Base-by-base conservation (phyloP, 2,888 invertebrate genomes). In the Nephrotoma appendiculata region DNA sequence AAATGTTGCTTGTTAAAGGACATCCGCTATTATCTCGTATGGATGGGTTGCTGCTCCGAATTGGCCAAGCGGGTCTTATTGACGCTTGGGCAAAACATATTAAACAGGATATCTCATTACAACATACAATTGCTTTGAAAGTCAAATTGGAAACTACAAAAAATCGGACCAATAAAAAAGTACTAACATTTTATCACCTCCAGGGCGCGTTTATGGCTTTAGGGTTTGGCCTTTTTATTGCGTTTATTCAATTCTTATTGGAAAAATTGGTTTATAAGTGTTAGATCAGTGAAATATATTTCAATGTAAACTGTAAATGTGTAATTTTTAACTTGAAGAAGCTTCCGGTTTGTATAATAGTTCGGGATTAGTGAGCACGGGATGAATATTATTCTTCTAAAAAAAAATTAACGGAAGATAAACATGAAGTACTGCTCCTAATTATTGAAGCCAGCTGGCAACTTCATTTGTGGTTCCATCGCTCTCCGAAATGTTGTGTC, bases 141-240 rank as follows among this genome's bases (percentile, higher is more conserved):
- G 9, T 4, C 9, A 19, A 19, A 4, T 31, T 31, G 9, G 31
- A 9, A 71, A 9, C 71, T 3, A n/a, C 43, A 6, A 5, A n/a
- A n/a, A n/a, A 84, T 1, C 43, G 1, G 48, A 11, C 5, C 6
- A 48, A 48, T 45, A 86, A 86, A 45, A 71, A 71, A 31, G 71
- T 71, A 31, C 15, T 86, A 41, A 86, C 86, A n/a, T 45, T 86
- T 31, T 86, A 44, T 45, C 86, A 86, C 48, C 41, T 86, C 31
- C 45, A 86, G 48, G 86, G 86, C 6, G 86, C 86, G 12, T 86
- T 86, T 86, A 86, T 86, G 86, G 41, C 86, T 1, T 45, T 86
- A 5, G 48, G 48, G 11, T 41, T 86, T 86, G 86, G 86, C 9
- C 45, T 86, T 11, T n/a, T 45, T n/a, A 41, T 45, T 31, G 15